These are phyloP conservation scores for Shinisaurus crocodilurus DNA, from an alignment of 2,113 vertebrate genomes.

Conservation along the genomic window DNA sequence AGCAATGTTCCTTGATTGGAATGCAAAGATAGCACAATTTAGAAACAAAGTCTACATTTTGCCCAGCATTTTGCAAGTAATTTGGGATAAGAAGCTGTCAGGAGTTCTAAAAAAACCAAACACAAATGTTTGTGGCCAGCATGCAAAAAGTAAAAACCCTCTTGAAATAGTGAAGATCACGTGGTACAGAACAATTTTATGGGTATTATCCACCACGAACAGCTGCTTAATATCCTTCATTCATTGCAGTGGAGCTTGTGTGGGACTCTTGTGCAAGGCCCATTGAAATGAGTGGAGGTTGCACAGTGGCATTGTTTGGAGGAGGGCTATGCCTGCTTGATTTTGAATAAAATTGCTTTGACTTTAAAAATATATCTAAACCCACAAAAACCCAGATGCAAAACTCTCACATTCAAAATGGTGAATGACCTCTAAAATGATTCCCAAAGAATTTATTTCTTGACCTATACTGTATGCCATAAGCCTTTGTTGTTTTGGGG, in stretches of 20 bases:
- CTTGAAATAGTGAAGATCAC: conserved; percentile 8
- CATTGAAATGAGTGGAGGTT: neutral
- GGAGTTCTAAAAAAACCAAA: conserved; percentile 67
- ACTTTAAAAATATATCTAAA: conserved; percentile 27
- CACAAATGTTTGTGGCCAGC: conserved; percentile 61
- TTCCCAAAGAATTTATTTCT: conserved; percentile 75
- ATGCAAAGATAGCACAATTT: conserved; percentile 64
- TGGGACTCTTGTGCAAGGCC: neutral
- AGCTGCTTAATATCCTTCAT: neutral
- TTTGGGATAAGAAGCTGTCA: conserved; percentile 76
- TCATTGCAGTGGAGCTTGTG: neutral
- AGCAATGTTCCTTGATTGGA: conserved; percentile 64
- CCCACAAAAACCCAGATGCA: conserved; percentile 42
- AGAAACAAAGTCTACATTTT: conserved; percentile 62
- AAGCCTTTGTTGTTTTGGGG: conserved; percentile 54
- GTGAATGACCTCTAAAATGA: conserved; percentile 59
- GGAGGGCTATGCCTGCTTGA: conserved; percentile 46
- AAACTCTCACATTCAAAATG: conserved; percentile 50
- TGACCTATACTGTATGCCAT: conserved; percentile 65
- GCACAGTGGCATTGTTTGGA: conserved; percentile 26
- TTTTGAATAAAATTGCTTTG: conserved; percentile 44
- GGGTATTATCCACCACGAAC: neutral
- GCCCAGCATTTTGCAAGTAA: conserved; percentile 83
- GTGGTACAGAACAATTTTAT: conserved; percentile 20
- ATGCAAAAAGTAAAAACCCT: conserved; percentile 43